phyloP scores from a whole-genome alignment of 2,888 invertebrate genomes.

The Rapana venosa region DNA sequence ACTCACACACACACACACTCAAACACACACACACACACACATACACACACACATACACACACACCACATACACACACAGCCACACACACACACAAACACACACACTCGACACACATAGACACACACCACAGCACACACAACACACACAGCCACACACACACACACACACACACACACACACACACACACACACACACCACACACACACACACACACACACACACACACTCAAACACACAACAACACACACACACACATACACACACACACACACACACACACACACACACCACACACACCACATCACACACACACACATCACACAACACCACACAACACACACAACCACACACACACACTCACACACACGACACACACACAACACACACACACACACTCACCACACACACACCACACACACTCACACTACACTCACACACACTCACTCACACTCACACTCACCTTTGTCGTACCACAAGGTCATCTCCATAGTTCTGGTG shows the following conservation, averaged over 20 bases:
- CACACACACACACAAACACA: neutral
- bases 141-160: neutral
- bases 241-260: neutral
- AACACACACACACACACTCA: neutral
- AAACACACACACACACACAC: no score
- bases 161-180: slow-evolving; percentile 11
- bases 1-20: no score
- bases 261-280: neutral
- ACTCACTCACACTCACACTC: neutral
- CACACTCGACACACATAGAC: slow-evolving; percentile 2
- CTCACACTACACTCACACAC: neutral
- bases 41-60: no score
- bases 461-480: slow-evolving; percentile 60
- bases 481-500: slow-evolving; percentile 50
- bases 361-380: no score
- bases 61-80: no score
- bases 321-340: no score
- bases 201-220: neutral
- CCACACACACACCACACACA: neutral
- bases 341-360: neutral
- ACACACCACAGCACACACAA: no score
- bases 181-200: slow-evolving; percentile 5
- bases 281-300: neutral
- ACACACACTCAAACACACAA: no score
- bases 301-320: no score